Evolutionary conservation across 2,113 vertebrate genomes (phyloP).

Genomic region (Amphiprion percula): DNA sequence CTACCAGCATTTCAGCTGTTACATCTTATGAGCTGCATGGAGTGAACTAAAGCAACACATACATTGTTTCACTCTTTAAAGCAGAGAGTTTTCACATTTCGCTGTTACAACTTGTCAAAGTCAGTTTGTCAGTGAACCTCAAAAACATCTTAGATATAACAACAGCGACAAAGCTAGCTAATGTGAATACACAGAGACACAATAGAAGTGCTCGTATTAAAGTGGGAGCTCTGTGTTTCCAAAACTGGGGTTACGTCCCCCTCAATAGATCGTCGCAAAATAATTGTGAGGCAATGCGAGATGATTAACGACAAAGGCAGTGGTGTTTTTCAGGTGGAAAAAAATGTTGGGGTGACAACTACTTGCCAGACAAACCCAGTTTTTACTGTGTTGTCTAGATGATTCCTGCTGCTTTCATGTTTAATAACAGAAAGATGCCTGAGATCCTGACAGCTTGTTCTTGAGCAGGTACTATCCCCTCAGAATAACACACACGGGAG

Average conservation of each 20-base stretch:
- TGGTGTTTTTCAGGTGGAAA: too few species aligned
- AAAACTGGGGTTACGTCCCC: too few species aligned
- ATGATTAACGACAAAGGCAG: too few species aligned
- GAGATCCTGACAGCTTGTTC: neutral
- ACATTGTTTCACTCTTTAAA: neutral
- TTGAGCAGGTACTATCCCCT: neutral
- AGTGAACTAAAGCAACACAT: slow-evolving; percentile 7
- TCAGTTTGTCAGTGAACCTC: neutral
- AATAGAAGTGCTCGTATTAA: neutral
- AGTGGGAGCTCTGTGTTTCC: too few species aligned
- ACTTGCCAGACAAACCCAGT: neutral
- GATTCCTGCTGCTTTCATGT: neutral
- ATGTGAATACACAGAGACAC: neutral
- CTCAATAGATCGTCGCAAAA: too few species aligned
- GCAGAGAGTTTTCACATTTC: neutral
- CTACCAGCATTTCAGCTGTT: neutral
- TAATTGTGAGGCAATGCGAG: too few species aligned
- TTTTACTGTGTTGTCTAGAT: neutral
- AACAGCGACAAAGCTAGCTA: neutral
- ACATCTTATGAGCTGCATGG: neutral
- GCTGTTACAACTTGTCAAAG: neutral
- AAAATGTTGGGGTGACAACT: neutral
- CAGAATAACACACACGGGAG: neutral
- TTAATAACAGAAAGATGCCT: too few species aligned
- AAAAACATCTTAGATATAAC: neutral